Base-by-base conservation (phyloP, 2,888 invertebrate genomes). In the Brachyopa scutellaris region DNA sequence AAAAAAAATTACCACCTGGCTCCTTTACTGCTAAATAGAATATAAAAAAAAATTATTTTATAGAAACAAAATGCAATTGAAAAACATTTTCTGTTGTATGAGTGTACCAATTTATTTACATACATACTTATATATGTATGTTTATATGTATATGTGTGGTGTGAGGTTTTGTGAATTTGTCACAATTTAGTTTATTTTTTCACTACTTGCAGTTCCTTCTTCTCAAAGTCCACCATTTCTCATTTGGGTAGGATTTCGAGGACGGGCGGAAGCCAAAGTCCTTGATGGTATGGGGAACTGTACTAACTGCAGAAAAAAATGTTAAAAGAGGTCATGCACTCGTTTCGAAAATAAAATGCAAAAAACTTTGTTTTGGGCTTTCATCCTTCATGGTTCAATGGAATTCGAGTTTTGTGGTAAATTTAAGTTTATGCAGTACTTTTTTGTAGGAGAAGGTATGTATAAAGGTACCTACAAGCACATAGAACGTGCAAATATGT, bases 1-100 rank as follows among this genome's bases (percentile, higher is more conserved):
- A n/a, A n/a, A 77, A 72, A 67, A 83, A 78, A 72, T 78, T 72
- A 83, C 83, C 83, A 83, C 83, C 83, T 83, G 83, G 83, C 55
- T 83, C 78, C 83, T 83, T 78, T 83, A 82, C 82, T 77, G 82
- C 82, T 77, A 74, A 66, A 74, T 77, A 74, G 40, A 64, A 51
- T 76, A 42, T 59, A 21, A 31, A 40, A 23, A 59, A 53, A 59
- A 49, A 23, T 42, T 76, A 23, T 59, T 72, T 66, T 53, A 55
- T 40, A 53, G 29, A 64, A 61, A 70, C 64, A 70, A 82, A 82
- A 64, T 82, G 76, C 76, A 82, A 76, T 66, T 70, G 77, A 77
- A 53, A 51, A 70, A 53, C 59, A 40, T 45, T 42, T n/a, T 38
- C 23, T 45, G 17, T 19, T 23, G 26, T 36, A 33, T 21, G 42